phyloP scores from a whole-genome alignment of 2,888 invertebrate species.

The Drosophila paramelanica region DNA sequence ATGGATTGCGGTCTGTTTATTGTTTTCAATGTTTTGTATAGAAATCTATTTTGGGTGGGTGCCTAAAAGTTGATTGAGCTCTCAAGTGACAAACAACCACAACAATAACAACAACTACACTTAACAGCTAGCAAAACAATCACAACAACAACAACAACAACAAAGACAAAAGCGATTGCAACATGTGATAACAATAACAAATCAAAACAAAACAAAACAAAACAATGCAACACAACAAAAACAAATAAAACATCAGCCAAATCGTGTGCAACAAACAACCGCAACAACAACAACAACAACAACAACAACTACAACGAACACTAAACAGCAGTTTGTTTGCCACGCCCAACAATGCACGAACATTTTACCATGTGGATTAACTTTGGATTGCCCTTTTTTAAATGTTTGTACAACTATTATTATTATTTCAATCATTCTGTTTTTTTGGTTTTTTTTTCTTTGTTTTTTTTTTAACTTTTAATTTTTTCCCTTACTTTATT shows the following conservation, averaged over 20 bases:
- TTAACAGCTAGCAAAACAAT: constrained; percentile 33
- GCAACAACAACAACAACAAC: constrained; percentile 26
- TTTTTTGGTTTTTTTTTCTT: not conserved
- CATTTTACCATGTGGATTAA: constrained; percentile 72
- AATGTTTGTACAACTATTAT: constrained; percentile 62
- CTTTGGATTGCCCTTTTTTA: constrained; percentile 63
- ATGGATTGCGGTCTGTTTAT: constrained; percentile 36
- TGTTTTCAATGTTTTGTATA: constrained; percentile 26
- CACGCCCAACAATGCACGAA: constrained; percentile 67
- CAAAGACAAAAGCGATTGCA: constrained; percentile 14
- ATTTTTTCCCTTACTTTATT: not conserved
- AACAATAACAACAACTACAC: constrained; percentile 15
- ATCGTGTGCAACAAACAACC: constrained; percentile 36
- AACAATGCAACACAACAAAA: constrained; percentile 8
- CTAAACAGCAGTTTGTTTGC: constrained; percentile 23
- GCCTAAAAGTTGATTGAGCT: constrained; percentile 10
- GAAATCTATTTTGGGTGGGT: constrained; percentile 15
- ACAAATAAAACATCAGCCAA: constrained; percentile 11
- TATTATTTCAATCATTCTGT: constrained; percentile 17
- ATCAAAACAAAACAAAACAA: constrained; percentile 18
- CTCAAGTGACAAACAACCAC: constrained; percentile 20
- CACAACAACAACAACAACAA: constrained; percentile 24
- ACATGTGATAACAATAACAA: constrained; percentile 39
- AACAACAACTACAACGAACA: constrained; percentile 26
- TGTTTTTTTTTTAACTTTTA: not conserved